A percentile compares a stretch with the other conserved stretches of the same genome.
phyloP scores from a whole-genome alignment of 2,888 invertebrate species.

The Pomacea canaliculata region DNA sequence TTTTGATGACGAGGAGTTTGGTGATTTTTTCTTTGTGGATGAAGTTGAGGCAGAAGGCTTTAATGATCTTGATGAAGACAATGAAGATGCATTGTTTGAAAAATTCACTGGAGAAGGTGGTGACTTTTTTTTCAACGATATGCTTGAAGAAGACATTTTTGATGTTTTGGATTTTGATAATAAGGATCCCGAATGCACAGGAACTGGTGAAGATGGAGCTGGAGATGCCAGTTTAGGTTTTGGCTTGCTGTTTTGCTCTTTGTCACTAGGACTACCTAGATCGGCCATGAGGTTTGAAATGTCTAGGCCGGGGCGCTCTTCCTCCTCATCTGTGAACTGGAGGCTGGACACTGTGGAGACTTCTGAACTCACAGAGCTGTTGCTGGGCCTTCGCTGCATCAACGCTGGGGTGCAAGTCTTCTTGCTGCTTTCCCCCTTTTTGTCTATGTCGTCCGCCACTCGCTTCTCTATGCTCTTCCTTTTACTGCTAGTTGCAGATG shows the following conservation, averaged over 20 bases:
- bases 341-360: slow-evolving; percentile 23
- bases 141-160: neutral
- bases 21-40: neutral
- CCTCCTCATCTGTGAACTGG: slow-evolving; percentile 18
- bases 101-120: neutral
- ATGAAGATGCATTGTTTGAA: neutral
- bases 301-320: neutral
- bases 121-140: neutral
- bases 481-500: neutral
- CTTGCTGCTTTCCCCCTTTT: neutral
- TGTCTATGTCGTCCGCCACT: neutral
- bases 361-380: slow-evolving; percentile 7
- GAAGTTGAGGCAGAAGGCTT: neutral
- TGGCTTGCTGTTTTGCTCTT: slow-evolving; percentile 1
- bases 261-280: neutral
- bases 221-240: slow-evolving; percentile 4
- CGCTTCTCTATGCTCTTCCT: neutral
- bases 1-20: neutral
- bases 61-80: neutral
- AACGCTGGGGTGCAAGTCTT: neutral
- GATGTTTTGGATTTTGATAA: neutral
- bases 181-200: neutral
- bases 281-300: slow-evolving; percentile 14
- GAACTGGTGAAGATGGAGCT: neutral
- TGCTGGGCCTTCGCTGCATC: neutral